phyloP scores from a whole-genome alignment of 2,113 vertebrate genomes.

The Oryzias celebensis region DNA sequence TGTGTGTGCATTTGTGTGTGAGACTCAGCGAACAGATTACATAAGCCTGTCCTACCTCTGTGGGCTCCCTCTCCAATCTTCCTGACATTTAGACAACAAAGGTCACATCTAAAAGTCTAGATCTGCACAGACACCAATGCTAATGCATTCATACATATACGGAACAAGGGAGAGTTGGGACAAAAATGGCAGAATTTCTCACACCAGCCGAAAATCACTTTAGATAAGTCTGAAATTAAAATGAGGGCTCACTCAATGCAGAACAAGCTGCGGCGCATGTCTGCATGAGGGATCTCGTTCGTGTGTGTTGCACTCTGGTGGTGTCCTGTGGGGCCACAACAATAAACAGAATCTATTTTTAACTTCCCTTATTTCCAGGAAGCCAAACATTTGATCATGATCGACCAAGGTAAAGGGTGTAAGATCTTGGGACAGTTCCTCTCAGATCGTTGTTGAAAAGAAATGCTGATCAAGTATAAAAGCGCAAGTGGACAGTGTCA shows the following conservation, averaged over 20 bases:
- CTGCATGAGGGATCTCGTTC: background rate
- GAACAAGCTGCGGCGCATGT: background rate
- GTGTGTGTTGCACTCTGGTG: background rate
- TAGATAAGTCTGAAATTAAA: conserved; percentile 23
- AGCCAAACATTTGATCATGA: too few relatives aligned
- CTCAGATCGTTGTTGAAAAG: too few relatives aligned
- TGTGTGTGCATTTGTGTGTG: conserved; percentile 49
- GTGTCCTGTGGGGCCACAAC: too few relatives aligned
- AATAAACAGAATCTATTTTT: too few relatives aligned
- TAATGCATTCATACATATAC: conserved; percentile 75
- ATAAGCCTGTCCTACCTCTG: conserved; percentile 70
- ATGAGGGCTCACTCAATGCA: conserved; percentile 8
- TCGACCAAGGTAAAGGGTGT: too few relatives aligned
- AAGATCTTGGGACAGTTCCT: too few relatives aligned
- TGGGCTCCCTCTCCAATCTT: conserved; percentile 70
- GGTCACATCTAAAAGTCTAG: conserved; percentile 83
- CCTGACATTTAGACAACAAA: conserved; percentile 83
- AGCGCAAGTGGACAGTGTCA: too few relatives aligned
- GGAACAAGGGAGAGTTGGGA: conserved; percentile 32
- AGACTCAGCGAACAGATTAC: conserved; percentile 63
- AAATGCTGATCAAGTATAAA: too few relatives aligned
- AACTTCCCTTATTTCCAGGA: too few relatives aligned
- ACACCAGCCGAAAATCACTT: conserved; percentile 13
- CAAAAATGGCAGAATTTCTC: conserved; percentile 36
- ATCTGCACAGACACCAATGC: conserved; percentile 75